Evolutionary conservation across 2,113 vertebrate species (phyloP), one percentile per base, ranked within the genome.

Genomic region (Neodon shergylaensis): DNA sequence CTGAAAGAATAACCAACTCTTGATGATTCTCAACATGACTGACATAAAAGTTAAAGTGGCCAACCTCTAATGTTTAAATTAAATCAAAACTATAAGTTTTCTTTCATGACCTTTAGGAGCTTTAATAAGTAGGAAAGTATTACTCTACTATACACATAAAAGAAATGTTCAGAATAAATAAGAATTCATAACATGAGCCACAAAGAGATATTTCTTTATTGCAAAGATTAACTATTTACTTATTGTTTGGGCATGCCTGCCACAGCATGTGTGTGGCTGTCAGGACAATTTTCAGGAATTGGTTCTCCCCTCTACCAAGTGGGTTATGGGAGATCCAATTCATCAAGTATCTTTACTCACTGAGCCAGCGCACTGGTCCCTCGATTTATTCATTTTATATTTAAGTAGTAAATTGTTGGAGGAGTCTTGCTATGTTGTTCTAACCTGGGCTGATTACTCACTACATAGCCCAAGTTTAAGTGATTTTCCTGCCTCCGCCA

Each of bases 31-130:
- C 88, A 83, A 54, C 76, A 63, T 52, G 22, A 81, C 36, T 85
- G 28, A 72, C 61, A 47, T 66, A 86, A 89, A 26, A 94, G 79
- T 85, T 79, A 66, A 94, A 89, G 14, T 88, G 65, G 79, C 31
- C 33, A 95, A 94, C 96, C 12, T 47, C 47, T 93, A 92, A 65
- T 26, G 83, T 65, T 65, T 52, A 95, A 58, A 79, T 87, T 88
- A 93, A 73, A 58, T n/a, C 88, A 92, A 96, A 97, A 85, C 81
- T 22, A 92, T 21, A 81, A 88, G 8, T 84, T 93, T 93, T 74
- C 42, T 96, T 96, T 84, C 78, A 95, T 93, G 91, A 16, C n/a
- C 92, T 72, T 96, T 91, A 84, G 39, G 36, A 81, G 84, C 31
- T 73, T 92, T 93, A 96, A 83, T 6, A 79, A 65, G 36, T 36